phyloP scores from a whole-genome alignment of 2,888 invertebrate species.

The Tetropium fuscum region DNA sequence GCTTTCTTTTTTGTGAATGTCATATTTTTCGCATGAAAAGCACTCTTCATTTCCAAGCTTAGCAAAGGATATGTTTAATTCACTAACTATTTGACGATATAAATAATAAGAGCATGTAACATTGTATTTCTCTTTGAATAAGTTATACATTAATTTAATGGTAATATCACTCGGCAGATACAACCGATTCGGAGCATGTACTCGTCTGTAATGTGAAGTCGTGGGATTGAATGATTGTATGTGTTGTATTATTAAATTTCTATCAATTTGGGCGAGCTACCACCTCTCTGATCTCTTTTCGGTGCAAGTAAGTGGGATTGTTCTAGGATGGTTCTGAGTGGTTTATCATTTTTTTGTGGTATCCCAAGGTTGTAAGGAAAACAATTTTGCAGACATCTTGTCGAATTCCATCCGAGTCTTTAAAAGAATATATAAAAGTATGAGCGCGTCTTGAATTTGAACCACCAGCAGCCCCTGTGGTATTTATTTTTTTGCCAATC shows the following conservation, averaged over 20 bases:
- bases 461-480: no score
- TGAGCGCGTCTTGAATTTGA: no score
- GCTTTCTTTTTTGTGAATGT: slow-evolving; percentile 1
- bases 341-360: background rate
- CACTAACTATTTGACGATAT: background rate
- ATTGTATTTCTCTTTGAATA: slow-evolving; percentile 7
- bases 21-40: slow-evolving; percentile 13
- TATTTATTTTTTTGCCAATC: no score
- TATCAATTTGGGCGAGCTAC: no score
- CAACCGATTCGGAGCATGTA: slow-evolving; percentile 3
- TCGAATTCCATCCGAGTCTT: background rate
- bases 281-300: background rate
- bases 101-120: slow-evolving; percentile 6
- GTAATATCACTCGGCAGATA: slow-evolving; percentile 12
- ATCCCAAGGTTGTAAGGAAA: slow-evolving; percentile 1
- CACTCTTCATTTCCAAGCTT: slow-evolving; percentile 22
- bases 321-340: background rate
- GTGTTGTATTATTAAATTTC: slow-evolving; percentile 7
- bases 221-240: slow-evolving; percentile 13
- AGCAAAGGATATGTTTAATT: slow-evolving; percentile 16
- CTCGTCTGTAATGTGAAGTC: slow-evolving; percentile 13
- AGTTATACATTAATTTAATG: background rate
- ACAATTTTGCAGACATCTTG: background rate
- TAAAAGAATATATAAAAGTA: no score
- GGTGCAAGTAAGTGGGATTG: background rate